Percentiles rank a stretch among this genome's conserved stretches.
These are phyloP conservation scores for Melanargia galathea DNA, from an alignment of 2,888 invertebrate genomes.

Conservation along the genomic window DNA sequence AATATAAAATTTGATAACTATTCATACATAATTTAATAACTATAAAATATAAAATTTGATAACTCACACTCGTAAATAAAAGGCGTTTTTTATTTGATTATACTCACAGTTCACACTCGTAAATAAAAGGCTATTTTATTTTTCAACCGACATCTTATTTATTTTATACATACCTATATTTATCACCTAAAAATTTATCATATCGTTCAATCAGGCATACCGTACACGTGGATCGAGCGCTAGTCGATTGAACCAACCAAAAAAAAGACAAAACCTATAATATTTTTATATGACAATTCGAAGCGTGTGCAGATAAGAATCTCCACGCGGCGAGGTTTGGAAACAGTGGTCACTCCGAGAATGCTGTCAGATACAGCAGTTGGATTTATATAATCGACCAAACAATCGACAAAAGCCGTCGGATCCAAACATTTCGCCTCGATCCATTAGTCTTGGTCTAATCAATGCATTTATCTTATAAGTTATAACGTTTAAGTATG, in stretches of 20 bases:
- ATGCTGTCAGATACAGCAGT: slow-evolving; percentile 24
- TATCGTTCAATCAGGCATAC: background rate
- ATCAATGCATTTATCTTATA: slow-evolving; percentile 34
- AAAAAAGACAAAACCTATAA: background rate
- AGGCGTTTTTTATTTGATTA: too few relatives aligned
- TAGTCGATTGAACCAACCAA: too few relatives aligned
- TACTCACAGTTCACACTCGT: too few relatives aligned
- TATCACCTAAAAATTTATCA: background rate
- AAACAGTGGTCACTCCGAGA: slow-evolving; percentile 17
- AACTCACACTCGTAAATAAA: too few relatives aligned
- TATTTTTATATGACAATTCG: slow-evolving; percentile 8
- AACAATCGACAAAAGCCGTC: slow-evolving; percentile 40
- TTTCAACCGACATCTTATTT: too few relatives aligned
- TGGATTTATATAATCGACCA: slow-evolving; percentile 29
- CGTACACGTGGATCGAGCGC: too few relatives aligned
- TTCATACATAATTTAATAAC: too few relatives aligned
- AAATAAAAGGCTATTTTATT: too few relatives aligned
- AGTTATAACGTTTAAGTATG: slow-evolving; percentile 21
- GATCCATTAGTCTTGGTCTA: slow-evolving; percentile 45
- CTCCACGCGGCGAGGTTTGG: slow-evolving; percentile 14
- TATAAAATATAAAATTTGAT: too few relatives aligned
- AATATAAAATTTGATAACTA: too few relatives aligned
- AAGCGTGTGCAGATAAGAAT: slow-evolving; percentile 17
- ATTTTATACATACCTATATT: too few relatives aligned
- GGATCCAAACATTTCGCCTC: slow-evolving; percentile 47